Base-by-base conservation (phyloP, 37 sponge, comb jelly and placozoan genomes). In the Ianthella basta region DNA sequence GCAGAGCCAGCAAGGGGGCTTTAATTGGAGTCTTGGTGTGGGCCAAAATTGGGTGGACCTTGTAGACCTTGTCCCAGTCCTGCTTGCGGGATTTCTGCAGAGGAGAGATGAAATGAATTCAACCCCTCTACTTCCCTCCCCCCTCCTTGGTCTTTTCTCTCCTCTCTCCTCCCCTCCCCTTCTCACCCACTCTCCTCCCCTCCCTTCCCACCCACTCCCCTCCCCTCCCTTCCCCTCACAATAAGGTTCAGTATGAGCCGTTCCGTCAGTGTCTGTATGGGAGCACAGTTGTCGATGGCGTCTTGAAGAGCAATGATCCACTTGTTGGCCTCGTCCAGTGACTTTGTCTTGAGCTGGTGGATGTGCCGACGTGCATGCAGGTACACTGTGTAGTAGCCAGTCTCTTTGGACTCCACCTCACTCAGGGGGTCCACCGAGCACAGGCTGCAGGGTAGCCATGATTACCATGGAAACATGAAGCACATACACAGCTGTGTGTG, bases 1-100 rank as follows among this genome's bases (percentile, higher is more conserved):
- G 94, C 41, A 96, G 86, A 38, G 96, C 91, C 60, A 96, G 83
- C 23, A 96, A 86, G 32, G 96, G 91, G 32, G 89, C 59, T 54
- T 91, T 96, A 59, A 96, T 89, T 72, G 93, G 91, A 29, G 86
- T 88, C 64, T 32, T 86, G 40, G 88, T 81, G 44, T 87, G 86
- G 63, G 65, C 38, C 54, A 96, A 86, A 15, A 87, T 84, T 59
- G 90, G 92, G 60, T 88, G 84, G 20, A 37, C 36, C 50, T 88
- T 54, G 40, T 94, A 94, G 50, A 94, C 83, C 70, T 35, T 59
- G 32, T 94, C 87, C 90, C 92, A 91, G 57, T 91, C 86, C 12
- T 82, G 80, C 59, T 56, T 81, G 44, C 77, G 86, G 36, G 72
- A 78, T 44, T 85, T 89, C 84, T 85, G 34, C n/a, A 36, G 59